These are phyloP conservation scores for Phrynosoma platyrhinos DNA, from an alignment of 2,113 vertebrate genomes.

Conservation along the genomic window DNA sequence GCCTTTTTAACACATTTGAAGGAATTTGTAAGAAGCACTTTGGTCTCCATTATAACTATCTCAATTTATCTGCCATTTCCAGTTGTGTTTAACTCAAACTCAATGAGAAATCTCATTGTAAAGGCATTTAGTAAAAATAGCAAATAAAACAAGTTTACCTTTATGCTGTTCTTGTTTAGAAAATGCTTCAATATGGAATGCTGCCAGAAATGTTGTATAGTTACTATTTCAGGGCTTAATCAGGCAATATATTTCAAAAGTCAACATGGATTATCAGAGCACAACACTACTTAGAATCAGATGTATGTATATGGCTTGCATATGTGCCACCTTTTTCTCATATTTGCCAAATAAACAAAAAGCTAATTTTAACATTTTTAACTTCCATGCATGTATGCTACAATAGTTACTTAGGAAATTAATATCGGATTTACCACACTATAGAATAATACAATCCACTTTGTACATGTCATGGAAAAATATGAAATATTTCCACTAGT, in stretches of 20 bases:
- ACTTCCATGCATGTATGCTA: neutral
- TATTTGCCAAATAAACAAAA: neutral
- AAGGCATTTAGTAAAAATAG: conserved; percentile 69
- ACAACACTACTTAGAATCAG: too few relatives aligned
- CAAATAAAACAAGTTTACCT: conserved; percentile 72
- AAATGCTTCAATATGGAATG: conserved; percentile 54
- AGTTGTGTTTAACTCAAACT: conserved; percentile 83
- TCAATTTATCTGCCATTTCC: conserved; percentile 86
- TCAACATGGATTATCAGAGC: neutral
- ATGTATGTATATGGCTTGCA: neutral
- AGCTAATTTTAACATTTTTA: conserved; percentile 2
- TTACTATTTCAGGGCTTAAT: conserved; percentile 50
- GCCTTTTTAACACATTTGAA: conserved; percentile 74
- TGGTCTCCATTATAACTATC: conserved; percentile 75
- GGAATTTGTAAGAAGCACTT: conserved; percentile 74
- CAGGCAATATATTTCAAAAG: neutral
- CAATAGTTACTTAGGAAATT: neutral
- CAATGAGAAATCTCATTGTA: conserved; percentile 73
- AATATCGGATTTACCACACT: too few relatives aligned
- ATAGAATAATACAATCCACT: too few relatives aligned
- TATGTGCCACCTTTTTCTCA: neutral
- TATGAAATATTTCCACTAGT: too few relatives aligned
- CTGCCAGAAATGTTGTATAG: conserved; percentile 52
- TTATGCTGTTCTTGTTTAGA: conserved; percentile 44
- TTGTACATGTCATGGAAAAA: too few relatives aligned